phyloP scores from a whole-genome alignment of 2,888 invertebrate genomes.

The Cephus rjabovi region DNA sequence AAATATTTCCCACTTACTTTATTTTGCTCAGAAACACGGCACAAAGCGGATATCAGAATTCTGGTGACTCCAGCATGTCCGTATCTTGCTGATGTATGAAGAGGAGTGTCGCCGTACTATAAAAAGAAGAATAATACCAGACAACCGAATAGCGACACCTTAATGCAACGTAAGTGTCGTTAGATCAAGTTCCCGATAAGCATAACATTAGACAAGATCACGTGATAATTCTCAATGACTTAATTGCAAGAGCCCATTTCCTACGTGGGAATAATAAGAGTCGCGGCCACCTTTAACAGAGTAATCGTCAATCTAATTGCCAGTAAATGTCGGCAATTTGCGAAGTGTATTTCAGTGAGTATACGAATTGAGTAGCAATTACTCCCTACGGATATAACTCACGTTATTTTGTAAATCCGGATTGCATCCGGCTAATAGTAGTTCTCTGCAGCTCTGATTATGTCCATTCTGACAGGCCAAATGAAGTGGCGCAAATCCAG shows the following conservation, averaged over 20 bases:
- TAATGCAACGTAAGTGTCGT: not conserved
- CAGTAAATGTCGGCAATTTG: not conserved
- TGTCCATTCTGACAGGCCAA: conserved; percentile 96
- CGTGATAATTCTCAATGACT: not conserved
- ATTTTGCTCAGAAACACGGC: conserved; percentile 88
- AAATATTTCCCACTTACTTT: conserved; percentile 69
- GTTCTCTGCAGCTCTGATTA: conserved; percentile 91
- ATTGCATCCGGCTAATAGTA: conserved; percentile 87
- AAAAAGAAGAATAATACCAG: conserved; percentile 19
- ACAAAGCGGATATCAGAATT: conserved; percentile 91
- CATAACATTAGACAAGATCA: not conserved
- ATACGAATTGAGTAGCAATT: not conserved
- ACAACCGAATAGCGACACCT: not conserved
- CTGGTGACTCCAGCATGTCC: conserved; percentile 96
- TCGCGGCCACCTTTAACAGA: not conserved
- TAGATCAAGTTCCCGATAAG: not conserved
- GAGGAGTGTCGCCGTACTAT: conserved; percentile 93
- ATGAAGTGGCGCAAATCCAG: conserved; percentile 94
- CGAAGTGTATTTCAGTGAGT: not conserved
- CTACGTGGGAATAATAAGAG: not conserved
- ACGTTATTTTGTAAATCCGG: conserved; percentile 93
- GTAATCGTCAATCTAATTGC: not conserved
- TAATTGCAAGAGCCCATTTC: not conserved
- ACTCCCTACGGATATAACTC: conserved; percentile 45
- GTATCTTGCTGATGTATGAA: conserved; percentile 95